A percentile compares a stretch with the other conserved stretches of the same genome.
Conservation (phyloP, 2,888 invertebrate genomes). For the Stenchaetothrips biformis region DNA sequence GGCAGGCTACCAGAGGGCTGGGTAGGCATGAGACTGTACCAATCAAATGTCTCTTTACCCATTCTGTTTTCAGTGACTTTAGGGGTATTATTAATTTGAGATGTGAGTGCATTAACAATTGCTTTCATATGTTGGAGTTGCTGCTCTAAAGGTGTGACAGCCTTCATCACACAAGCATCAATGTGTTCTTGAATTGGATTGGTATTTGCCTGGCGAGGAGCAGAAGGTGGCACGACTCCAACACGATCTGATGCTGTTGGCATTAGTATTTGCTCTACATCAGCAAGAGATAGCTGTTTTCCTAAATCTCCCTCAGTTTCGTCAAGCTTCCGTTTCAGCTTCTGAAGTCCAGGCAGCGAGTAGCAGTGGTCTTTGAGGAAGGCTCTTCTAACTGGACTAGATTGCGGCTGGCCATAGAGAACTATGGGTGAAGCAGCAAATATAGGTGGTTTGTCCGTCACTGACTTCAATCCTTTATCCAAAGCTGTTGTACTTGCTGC, state of each 20-base stretch:
- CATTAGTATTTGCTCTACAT: background rate
- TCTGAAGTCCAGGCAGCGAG: background rate
- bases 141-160: background rate
- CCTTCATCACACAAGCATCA: slow-evolving; percentile 17
- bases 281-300: background rate
- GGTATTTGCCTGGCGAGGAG: background rate
- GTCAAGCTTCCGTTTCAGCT: background rate
- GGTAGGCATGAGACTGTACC: slow-evolving; percentile 1
- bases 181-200: slow-evolving; percentile 9
- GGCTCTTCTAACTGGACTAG: slow-evolving; percentile 2
- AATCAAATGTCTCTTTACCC: slow-evolving; percentile 2
- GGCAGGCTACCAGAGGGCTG: slow-evolving; percentile 1
- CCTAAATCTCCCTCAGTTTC: slow-evolving; percentile 1
- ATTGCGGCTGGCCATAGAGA: background rate
- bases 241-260: background rate
- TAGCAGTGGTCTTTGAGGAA: slow-evolving; percentile 5
- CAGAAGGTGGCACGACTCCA: background rate
- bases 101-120: background rate
- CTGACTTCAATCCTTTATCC: background rate
- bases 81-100: background rate
- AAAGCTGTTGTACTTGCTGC: background rate
- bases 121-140: slow-evolving; percentile 8
- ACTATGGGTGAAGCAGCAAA: slow-evolving; percentile 15
- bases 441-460: background rate
- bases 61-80: background rate